Percentiles rank a stretch among this genome's conserved stretches.
Evolutionary conservation across 2,113 vertebrate genomes (phyloP).

Genomic region (Sinocyclocheilus grahami): DNA sequence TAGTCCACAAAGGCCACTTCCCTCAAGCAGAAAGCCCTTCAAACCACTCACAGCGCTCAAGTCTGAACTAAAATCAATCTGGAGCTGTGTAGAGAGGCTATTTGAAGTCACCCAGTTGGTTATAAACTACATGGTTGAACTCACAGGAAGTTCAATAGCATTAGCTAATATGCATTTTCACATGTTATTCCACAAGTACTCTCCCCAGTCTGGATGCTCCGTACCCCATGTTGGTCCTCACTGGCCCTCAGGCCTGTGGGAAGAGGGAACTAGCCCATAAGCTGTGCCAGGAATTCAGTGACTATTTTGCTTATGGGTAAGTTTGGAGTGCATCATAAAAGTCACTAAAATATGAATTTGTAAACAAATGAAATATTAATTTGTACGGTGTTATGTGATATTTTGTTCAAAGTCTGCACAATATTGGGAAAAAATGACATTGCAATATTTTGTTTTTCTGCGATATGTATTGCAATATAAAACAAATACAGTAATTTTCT

Average conservation of each 20-base stretch:
- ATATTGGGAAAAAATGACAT: background rate
- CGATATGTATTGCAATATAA: background rate
- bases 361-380: too few relatives aligned
- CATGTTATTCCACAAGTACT: constrained; percentile 74
- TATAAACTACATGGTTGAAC: background rate
- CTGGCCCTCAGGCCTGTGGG: constrained; percentile 85
- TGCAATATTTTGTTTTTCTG: background rate
- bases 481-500: background rate
- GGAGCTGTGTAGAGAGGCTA: background rate
- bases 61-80: background rate
- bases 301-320: constrained; percentile 88
- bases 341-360: background rate
- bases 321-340: background rate
- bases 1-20: background rate
- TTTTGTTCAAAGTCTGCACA: background rate
- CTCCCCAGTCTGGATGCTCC: constrained; percentile 76
- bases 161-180: constrained; percentile 22
- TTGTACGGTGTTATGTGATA: too few relatives aligned
- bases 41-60: background rate
- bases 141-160: background rate
- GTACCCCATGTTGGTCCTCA: constrained; percentile 89
- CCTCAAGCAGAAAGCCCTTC: background rate
- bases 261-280: constrained; percentile 85
- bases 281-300: constrained; percentile 83
- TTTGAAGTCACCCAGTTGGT: background rate